Base-by-base conservation (phyloP, 2,797 vertebrate genomes). In the Pitangus sulphuratus region DNA sequence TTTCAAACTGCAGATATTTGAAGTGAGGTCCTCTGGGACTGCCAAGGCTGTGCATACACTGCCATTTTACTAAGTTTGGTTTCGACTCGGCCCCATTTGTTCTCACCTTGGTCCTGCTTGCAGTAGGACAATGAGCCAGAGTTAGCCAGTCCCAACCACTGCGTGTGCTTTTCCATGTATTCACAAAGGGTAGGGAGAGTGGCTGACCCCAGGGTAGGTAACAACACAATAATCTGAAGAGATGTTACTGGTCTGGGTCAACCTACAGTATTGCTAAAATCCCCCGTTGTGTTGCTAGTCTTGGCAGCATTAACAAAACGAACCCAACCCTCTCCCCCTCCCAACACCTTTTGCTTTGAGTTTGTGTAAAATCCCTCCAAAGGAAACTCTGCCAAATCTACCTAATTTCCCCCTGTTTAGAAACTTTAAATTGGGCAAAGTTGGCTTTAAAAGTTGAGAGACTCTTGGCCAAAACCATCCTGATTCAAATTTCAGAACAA, bases 401-500 rank as follows among this genome's bases (percentile, higher is more conserved):
- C 33, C 76, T 89, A 51, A 65, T 93, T 81, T 87, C 47, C 50
- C 58, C 44, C 66, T 13, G 26, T 78, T 91, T 88, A 82, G 40
- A 86, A 94, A 74, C 21, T 88, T 78, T 8, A 78, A 69, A 51
- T 60, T 91, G 74, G 58, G 26, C 62, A 65, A 79, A 85, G 26
- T 15, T 93, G 37, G 62, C 62, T 93, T 86, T 76, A 84, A 81
- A 91, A 56, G 19, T n/a, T 68, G 30, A 86, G 35, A 33, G 35
- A 79, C 50, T 81, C 57, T 66, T 92, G 54, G 44, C 40, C 50
- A 79, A 78, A 95, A 33, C 35, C 21, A 89, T 51, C 31, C 51
- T 74, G 26, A 76, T 90, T 94, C 42, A 69, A 79, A 76, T 72
- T 65, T 94, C 44, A 69, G 70, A 87, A 78, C 42, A 86, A 93